Conservation (phyloP, 2,888 invertebrate genomes). For the Hecatera dysodea region DNA sequence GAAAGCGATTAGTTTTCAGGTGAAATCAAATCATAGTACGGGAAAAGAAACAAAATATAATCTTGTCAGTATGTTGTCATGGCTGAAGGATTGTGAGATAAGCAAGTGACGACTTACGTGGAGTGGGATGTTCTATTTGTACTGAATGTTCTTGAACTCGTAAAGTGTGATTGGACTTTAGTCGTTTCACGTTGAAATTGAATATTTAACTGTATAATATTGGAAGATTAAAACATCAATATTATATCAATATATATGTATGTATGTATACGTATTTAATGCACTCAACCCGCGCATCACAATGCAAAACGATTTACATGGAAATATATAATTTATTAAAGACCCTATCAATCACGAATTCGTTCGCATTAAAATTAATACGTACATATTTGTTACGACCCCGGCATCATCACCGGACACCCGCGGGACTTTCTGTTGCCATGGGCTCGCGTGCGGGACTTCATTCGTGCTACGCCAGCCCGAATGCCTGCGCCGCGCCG, state of each 20-base stretch:
- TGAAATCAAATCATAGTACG: background rate
- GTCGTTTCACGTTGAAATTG: background rate
- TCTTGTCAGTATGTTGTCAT: background rate
- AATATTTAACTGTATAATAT: background rate
- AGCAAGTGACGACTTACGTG: too few species aligned
- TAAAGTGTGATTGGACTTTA: background rate
- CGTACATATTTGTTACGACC: too few species aligned
- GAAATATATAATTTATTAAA: slow-evolving; percentile 12
- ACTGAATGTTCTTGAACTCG: too few species aligned
- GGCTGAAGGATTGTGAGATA: too few species aligned
- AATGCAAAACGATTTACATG: slow-evolving; percentile 5
- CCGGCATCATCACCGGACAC: too few species aligned
- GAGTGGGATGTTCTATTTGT: too few species aligned
- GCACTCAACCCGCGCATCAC: background rate
- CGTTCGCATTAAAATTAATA: slow-evolving; percentile 40
- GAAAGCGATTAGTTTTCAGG: background rate
- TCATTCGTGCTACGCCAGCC: too few species aligned
- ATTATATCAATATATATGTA: too few species aligned
- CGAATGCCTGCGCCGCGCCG: too few species aligned
- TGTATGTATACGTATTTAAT: too few species aligned
- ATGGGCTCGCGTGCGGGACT: too few species aligned
- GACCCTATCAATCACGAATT: slow-evolving; percentile 29
- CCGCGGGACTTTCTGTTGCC: too few species aligned
- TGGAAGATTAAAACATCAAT: background rate
- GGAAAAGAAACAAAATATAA: background rate